Evolutionary conservation across 23 tunicate genomes (phyloP), one percentile per base, ranked within the genome.

Genomic region (Trididemnum miniatum): DNA sequence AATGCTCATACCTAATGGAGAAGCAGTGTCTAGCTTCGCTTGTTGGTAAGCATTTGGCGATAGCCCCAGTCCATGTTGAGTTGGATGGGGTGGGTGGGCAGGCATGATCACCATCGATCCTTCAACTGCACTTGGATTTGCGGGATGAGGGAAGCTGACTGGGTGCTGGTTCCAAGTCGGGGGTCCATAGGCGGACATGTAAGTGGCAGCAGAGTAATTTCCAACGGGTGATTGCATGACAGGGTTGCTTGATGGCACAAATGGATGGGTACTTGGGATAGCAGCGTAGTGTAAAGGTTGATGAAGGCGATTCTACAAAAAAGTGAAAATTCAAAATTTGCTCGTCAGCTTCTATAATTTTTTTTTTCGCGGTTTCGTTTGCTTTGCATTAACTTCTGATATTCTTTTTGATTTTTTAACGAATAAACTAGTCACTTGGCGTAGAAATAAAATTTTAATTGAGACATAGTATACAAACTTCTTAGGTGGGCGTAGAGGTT

Each of bases 161-260:
- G 59, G 50, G 22, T 77, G 89, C 62, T 86, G 90, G 3, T 71
- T 82, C 83, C 83, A 79, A 30, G 78, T 40, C 5, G 73, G n/a
- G 73, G 76, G 90, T 28, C 80, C 84, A 65, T 86, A 86, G 2
- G 90, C 77, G 50, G 90, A 44, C 82, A 86, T 86, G 73, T 86
- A 86, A 29, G 89, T 28, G 3, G 84, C 63, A 22, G 72, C 20
- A 1, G 79, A 60, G 84, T 86, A 86, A 3, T 38, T 59, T 34
- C 31, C 31, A 26, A 39, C 66, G 15, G 81, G 75, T 2, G 34
- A 72, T 39, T 76, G 90, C 37, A 65, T 65, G 34, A 79, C 35
- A 27, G 90, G 73, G 65, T 73, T 71, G 30, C 31, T 28, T 1
- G 84, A 7, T 28, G 84, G 72, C 20, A 74, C 74, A 73, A 83